Percentiles rank a stretch among this genome's conserved stretches.
Evolutionary conservation across 2,113 vertebrate species (phyloP).

Genomic region (Phyllostomus discolor): DNA sequence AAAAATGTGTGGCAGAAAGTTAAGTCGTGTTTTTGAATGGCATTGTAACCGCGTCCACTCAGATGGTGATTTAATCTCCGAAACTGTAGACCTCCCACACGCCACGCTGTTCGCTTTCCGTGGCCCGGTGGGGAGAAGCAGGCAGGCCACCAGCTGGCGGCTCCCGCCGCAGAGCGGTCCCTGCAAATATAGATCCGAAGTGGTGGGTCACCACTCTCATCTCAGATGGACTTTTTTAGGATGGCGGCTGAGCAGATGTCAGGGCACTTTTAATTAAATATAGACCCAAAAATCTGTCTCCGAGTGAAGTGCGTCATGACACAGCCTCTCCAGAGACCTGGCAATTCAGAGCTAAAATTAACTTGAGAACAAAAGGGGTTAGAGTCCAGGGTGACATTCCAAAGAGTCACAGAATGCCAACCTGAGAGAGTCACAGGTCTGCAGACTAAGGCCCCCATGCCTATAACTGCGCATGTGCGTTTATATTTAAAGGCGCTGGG

Average conservation of each 20-base stretch:
- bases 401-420: neutral
- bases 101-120: conserved; percentile 75
- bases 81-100: conserved; percentile 70
- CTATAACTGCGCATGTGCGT: neutral
- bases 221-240: conserved; percentile 67
- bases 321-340: conserved; percentile 44
- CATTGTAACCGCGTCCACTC: conserved; percentile 68
- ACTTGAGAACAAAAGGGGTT: conserved; percentile 53
- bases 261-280: conserved; percentile 77
- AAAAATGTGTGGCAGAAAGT: conserved; percentile 27
- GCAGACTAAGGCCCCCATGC: neutral
- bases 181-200: conserved; percentile 69
- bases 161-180: conserved; percentile 52
- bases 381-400: conserved; percentile 35
- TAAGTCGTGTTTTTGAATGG: conserved; percentile 69
- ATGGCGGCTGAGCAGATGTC: conserved; percentile 74
- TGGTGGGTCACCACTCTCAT: conserved; percentile 56
- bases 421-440: neutral
- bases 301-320: conserved; percentile 57
- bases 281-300: conserved; percentile 69
- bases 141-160: conserved; percentile 70
- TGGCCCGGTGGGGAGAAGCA: conserved; percentile 58
- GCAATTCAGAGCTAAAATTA: conserved; percentile 63
- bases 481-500: conserved; percentile 7
- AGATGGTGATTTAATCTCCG: conserved; percentile 72